Evolutionary conservation across 2,888 invertebrate genomes (phyloP), one percentile per base, ranked within the genome.

Genomic region (Cephus nigrinus): DNA sequence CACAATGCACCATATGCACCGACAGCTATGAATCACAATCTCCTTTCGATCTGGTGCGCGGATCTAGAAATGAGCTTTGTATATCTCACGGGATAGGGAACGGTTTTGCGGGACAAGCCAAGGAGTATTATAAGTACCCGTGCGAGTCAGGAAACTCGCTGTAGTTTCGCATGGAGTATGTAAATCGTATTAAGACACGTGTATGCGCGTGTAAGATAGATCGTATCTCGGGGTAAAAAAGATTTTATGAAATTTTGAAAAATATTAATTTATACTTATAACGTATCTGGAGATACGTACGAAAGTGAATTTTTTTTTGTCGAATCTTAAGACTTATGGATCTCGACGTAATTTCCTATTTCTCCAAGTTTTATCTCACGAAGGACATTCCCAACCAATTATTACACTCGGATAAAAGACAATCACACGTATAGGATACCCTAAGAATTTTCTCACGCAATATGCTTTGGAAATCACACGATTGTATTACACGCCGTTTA

Each of bases 1-100:
- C 76, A 74, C 76, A 76, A 69, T 68, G 78, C 69, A 68, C 73
- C 69, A 73, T 76, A 78, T 74, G 35, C 69, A 40, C 73, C 69
- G 78, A 76, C 74, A 69, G 76, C 74, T 76, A 74, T 76, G 76
- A 78, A 74, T 78, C 76, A 78, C 74, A 73, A 73, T 72, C 71
- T 71, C 68, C 76, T 68, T 76, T 76, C 72, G 76, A 78, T 78
- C 76, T 78, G 73, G 73, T 73, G 73, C 76, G 68, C 73, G 73
- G 73, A 76, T 78, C 73, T 55, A 55, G 55, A 55, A 55, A 9
- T 23, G 55, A 55, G 55, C 55, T 55, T 55, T 55, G 55, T 55
- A 55, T 55, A 9, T 55, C 23, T 55, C 55, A 55, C 0, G 55
- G 9, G 23, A 55, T 55, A 55, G 55, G 55, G 55, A 55, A 55